Conservation (phyloP, 2,888 invertebrate species). For the Tenthredo amoena region DNA sequence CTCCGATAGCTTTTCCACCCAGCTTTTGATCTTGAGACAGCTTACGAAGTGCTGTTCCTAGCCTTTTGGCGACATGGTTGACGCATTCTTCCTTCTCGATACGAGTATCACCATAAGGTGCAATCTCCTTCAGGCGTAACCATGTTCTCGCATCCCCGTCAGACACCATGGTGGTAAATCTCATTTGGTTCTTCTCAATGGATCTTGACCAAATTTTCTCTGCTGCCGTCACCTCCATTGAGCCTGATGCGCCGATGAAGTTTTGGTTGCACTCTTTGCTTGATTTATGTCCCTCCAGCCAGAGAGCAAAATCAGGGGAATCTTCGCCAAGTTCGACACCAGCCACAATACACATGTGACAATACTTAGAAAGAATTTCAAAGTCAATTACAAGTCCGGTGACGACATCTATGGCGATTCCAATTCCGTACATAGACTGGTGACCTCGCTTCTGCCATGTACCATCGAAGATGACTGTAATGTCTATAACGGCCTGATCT, state of each 20-base stretch:
- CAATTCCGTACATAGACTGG: conserved; percentile 49
- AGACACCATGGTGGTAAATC: background rate
- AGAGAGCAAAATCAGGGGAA: conserved; percentile 38
- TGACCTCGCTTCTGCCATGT: conserved; percentile 52
- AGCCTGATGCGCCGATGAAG: conserved; percentile 43
- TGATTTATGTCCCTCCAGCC: conserved; percentile 35
- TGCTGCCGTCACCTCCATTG: conserved; percentile 50
- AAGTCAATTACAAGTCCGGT: conserved; percentile 54
- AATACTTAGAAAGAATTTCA: conserved; percentile 53
- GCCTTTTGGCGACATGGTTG: conserved; percentile 54
- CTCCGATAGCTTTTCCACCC: conserved; percentile 26
- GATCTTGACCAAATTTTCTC: conserved; percentile 42
- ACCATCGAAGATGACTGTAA: conserved; percentile 53
- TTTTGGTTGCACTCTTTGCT: conserved; percentile 50
- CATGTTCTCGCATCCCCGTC: conserved; percentile 15
- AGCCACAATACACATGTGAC: background rate
- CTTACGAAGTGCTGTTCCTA: conserved; percentile 53
- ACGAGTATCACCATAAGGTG: conserved; percentile 31
- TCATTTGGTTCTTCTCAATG: conserved; percentile 41
- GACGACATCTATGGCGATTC: conserved; percentile 51
- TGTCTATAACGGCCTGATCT: conserved; percentile 37
- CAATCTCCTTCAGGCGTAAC: background rate
- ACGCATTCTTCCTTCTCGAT: conserved; percentile 52
- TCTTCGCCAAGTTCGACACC: conserved; percentile 31
- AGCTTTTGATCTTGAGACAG: background rate